A percentile compares a stretch with the other conserved stretches of the same genome.
Evolutionary conservation across 2,113 vertebrate species (phyloP).

Genomic region (Centropristis striata): DNA sequence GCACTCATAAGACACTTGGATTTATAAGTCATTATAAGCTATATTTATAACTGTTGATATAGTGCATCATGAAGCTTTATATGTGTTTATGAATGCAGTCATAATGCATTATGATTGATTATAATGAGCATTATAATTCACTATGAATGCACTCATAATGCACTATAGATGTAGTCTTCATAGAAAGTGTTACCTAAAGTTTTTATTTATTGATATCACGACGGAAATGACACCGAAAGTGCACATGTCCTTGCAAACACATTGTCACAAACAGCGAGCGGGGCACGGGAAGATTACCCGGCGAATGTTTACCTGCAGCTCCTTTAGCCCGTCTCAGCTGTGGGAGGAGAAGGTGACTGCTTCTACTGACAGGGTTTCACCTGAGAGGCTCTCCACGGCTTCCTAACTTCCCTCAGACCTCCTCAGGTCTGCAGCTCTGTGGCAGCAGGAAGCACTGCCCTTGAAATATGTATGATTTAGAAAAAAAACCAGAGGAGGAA

Average conservation of each 20-base stretch:
- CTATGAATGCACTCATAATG: no score
- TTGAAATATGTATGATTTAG: slow-evolving; percentile 69
- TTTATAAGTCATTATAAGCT: no score
- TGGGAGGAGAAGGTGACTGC: slow-evolving; percentile 18
- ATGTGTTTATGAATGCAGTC: no score
- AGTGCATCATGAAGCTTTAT: no score
- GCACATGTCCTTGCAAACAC: background rate
- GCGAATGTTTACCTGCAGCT: slow-evolving; percentile 55
- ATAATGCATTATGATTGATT: no score
- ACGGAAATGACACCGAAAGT: background rate
- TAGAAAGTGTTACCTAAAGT: no score
- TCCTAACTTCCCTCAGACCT: slow-evolving; percentile 30
- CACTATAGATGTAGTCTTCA: no score
- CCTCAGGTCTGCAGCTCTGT: slow-evolving; percentile 11
- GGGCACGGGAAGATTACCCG: slow-evolving; percentile 10
- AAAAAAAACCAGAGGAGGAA: background rate
- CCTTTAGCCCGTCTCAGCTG: slow-evolving; percentile 22
- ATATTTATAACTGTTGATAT: no score
- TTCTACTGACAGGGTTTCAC: slow-evolving; percentile 55
- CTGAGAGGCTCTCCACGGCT: slow-evolving; percentile 47
- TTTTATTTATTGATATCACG: background rate
- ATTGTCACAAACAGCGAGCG: background rate
- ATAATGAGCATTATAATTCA: no score
- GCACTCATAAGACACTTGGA: no score
- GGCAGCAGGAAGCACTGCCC: slow-evolving; percentile 34